Evolutionary conservation across 1,140 invertebrate genomes (phyloP), one percentile per base, ranked within the genome.

Genomic region (Rhynchophorus ferrugineus): DNA sequence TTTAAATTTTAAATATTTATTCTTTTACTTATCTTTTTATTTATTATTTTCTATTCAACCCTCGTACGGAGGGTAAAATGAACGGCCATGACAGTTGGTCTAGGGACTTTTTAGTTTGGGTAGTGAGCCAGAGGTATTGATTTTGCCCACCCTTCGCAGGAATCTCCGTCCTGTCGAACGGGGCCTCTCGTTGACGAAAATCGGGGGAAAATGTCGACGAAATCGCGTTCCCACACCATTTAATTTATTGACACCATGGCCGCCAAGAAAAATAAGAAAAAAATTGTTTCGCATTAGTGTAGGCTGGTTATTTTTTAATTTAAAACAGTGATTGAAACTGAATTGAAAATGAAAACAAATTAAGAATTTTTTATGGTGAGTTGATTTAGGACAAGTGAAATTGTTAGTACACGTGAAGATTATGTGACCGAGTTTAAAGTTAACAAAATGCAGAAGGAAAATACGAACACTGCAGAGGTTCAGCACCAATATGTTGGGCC

Each of bases 401-500:
- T 5, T 29, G 24, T 29, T 11, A 11, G 24, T 29, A 11, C 5
- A 29, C 11, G 24, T 11, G 24, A 29, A 11, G 24, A 11, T 5
- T 11, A 29, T 29, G 24, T 29, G 24, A 29, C 24, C 24, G 24
- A 11, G 24, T 5, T 29, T 5, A 29, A 29, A 11, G 24, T 29
- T 5, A 29, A 5, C 8, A 65, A 64, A 59, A 69, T 69, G 68
- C 68, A 70, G 54, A 68, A 69, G 49, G 68, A 70, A 39, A 66
- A 62, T 42, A 54, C 59, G 19, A 64, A 62, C 51, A 57, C 61
- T 13, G 58, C 74, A 58, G 87, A 90, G 73, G 80, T 81, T 67
- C 44, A 48, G 16, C 87, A 89, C 69, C 90, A 94, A 73, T 97
- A 95, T 76, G 95, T 98, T 56, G 96, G 96, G 39, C 96, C 96